Evolutionary conservation across 2,797 vertebrate species (phyloP).

Genomic region (Etheostoma perlongum): DNA sequence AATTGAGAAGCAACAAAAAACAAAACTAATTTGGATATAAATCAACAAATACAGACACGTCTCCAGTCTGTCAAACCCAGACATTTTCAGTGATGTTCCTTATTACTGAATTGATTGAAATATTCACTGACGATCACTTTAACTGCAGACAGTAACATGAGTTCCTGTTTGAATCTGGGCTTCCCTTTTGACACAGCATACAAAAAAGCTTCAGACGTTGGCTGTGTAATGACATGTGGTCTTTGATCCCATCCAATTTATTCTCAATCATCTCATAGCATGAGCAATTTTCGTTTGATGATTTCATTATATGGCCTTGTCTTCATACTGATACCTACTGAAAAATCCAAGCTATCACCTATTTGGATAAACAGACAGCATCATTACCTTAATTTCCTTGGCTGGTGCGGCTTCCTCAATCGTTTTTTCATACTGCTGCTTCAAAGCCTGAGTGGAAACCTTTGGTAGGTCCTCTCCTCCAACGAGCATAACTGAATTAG

Average conservation of each 20-base stretch:
- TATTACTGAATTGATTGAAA: slow-evolving; percentile 45
- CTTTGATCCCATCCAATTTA: slow-evolving; percentile 60
- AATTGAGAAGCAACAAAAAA: background rate
- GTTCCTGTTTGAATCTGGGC: slow-evolving; percentile 14
- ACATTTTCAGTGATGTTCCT: slow-evolving; percentile 9
- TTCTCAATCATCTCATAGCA: slow-evolving; percentile 41
- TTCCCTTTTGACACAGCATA: slow-evolving; percentile 26
- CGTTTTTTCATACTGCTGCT: slow-evolving; percentile 94
- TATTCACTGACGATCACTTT: slow-evolving; percentile 37
- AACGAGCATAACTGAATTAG: slow-evolving; percentile 85
- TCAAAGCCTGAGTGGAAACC: slow-evolving; percentile 93
- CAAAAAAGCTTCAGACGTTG: slow-evolving; percentile 31
- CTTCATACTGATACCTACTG: slow-evolving; percentile 30
- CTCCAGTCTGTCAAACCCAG: background rate
- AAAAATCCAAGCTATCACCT: slow-evolving; percentile 41
- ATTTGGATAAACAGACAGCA: slow-evolving; percentile 67
- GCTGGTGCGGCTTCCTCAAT: slow-evolving; percentile 85
- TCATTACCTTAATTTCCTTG: slow-evolving; percentile 94
- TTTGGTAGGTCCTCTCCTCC: slow-evolving; percentile 91
- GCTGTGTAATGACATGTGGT: slow-evolving; percentile 34
- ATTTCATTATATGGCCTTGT: slow-evolving; percentile 52
- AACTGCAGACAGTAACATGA: slow-evolving; percentile 23
- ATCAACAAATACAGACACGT: slow-evolving; percentile 29
- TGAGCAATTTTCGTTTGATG: slow-evolving; percentile 53
- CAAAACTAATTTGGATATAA: slow-evolving; percentile 24